Evolutionary conservation across 2,113 vertebrate genomes (phyloP).

Genomic region (Galeopterus variegatus): DNA sequence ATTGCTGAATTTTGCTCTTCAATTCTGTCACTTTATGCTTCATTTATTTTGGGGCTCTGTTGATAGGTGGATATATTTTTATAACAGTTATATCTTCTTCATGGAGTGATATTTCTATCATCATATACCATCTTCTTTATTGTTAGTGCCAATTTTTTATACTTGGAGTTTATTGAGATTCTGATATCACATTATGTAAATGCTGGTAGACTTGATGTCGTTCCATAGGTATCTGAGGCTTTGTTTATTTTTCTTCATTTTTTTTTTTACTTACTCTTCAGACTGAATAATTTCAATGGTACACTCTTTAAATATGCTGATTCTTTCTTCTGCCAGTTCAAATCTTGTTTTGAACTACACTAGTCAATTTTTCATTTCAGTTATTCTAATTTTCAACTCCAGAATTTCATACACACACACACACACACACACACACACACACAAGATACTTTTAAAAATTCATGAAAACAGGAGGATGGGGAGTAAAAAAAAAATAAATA

Average conservation of each 20-base stretch:
- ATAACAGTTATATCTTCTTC: not conserved
- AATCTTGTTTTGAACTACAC: not conserved
- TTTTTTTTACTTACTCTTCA: not conserved
- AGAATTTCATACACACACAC: not conserved
- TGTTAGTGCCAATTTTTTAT: not conserved
- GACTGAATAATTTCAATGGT: not conserved
- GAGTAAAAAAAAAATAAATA: too few relatives aligned
- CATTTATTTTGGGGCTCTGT: not conserved
- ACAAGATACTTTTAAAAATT: too few relatives aligned
- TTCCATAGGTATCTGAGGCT: not conserved
- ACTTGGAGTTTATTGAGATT: not conserved
- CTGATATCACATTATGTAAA: not conserved
- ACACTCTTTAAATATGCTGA: not conserved
- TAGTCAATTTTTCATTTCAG: not conserved
- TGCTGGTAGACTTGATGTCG: not conserved
- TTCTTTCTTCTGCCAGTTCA: not conserved
- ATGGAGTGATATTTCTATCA: not conserved
- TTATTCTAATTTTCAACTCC: not conserved
- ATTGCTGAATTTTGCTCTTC: not conserved
- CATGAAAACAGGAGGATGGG: too few relatives aligned
- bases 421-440: not conserved
- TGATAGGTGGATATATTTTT: not conserved
- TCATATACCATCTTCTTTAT: not conserved
- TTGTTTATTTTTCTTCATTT: not conserved
- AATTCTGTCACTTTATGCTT: not conserved